These are phyloP conservation scores for Drosophila pegasa DNA, from an alignment of 2,888 invertebrate species.

Conservation along the genomic window DNA sequence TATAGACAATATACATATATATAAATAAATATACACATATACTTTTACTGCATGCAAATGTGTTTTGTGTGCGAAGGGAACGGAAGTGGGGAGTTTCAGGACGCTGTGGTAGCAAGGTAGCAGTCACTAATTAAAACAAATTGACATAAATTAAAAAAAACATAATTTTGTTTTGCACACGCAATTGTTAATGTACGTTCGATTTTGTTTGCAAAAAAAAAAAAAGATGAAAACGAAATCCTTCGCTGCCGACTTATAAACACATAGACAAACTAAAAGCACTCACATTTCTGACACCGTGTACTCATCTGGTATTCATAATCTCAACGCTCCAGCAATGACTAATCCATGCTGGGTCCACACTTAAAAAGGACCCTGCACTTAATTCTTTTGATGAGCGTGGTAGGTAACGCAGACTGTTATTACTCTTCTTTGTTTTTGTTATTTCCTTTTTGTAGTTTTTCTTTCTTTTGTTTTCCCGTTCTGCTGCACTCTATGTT, in stretches of 20 bases:
- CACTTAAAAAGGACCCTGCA: conserved; percentile 42
- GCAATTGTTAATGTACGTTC: conserved; percentile 32
- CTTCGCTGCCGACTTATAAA: conserved; percentile 53
- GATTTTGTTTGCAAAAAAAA: conserved; percentile 47
- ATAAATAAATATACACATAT: conserved; percentile 62
- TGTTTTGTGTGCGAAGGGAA: conserved; percentile 54
- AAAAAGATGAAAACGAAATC: conserved; percentile 28
- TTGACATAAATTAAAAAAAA: conserved; percentile 31
- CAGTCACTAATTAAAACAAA: conserved; percentile 37
- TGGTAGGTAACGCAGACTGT: conserved; percentile 74
- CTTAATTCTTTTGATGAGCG: conserved; percentile 66
- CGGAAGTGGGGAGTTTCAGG: conserved; percentile 27
- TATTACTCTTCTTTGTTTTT: conserved; percentile 37
- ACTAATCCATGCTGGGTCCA: conserved; percentile 63
- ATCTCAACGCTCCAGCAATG: conserved; percentile 77
- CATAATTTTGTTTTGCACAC: conserved; percentile 30
- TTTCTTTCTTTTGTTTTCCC: conserved; percentile 7
- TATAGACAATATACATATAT: conserved; percentile 54
- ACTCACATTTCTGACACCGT: conserved; percentile 58
- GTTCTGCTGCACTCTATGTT: conserved; percentile 52
- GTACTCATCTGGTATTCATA: conserved; percentile 59
- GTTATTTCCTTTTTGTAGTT: conserved; percentile 23
- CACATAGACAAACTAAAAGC: conserved; percentile 72
- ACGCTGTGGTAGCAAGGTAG: conserved; percentile 13
- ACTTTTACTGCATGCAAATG: conserved; percentile 69